Evolutionary conservation across 2,888 invertebrate genomes (phyloP).

Genomic region (Heliconius ismenius): DNA sequence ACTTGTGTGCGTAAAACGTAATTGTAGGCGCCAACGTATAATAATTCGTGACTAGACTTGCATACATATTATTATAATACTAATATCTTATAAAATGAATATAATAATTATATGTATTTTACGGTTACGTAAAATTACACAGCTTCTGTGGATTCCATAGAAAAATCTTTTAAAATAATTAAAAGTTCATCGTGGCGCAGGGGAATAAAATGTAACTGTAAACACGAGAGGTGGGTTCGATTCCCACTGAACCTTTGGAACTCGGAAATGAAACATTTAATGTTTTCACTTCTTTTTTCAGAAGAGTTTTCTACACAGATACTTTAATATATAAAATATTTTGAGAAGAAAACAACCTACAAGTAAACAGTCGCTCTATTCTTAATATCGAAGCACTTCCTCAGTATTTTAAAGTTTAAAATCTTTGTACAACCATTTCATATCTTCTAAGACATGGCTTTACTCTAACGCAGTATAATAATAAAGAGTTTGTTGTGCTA

Average conservation of each 20-base stretch:
- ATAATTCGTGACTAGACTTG: slow-evolving; percentile 33
- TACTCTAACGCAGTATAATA: background rate
- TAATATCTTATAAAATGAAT: background rate
- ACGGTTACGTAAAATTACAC: background rate
- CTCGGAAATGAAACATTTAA: too few relatives aligned
- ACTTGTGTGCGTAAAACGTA: slow-evolving; percentile 21
- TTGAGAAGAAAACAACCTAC: too few relatives aligned
- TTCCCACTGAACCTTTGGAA: too few relatives aligned
- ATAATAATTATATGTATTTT: background rate
- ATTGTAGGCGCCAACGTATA: slow-evolving; percentile 25
- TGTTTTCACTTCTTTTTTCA: too few relatives aligned
- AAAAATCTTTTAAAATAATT: background rate
- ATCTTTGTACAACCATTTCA: background rate
- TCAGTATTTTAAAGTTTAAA: background rate
- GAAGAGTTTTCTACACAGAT: too few relatives aligned
- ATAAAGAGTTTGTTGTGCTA: slow-evolving; percentile 2
- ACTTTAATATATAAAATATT: too few relatives aligned
- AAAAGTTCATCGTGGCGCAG: too few relatives aligned
- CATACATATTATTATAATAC: slow-evolving; percentile 2
- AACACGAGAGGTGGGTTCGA: too few relatives aligned
- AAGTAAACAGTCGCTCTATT: background rate
- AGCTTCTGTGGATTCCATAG: background rate
- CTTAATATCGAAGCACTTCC: background rate
- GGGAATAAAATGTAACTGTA: too few relatives aligned
- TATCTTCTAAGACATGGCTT: background rate